Evolutionary conservation across 2,113 vertebrate genomes (phyloP), one percentile per base, ranked within the genome.

Genomic region (Ictalurus furcatus): DNA sequence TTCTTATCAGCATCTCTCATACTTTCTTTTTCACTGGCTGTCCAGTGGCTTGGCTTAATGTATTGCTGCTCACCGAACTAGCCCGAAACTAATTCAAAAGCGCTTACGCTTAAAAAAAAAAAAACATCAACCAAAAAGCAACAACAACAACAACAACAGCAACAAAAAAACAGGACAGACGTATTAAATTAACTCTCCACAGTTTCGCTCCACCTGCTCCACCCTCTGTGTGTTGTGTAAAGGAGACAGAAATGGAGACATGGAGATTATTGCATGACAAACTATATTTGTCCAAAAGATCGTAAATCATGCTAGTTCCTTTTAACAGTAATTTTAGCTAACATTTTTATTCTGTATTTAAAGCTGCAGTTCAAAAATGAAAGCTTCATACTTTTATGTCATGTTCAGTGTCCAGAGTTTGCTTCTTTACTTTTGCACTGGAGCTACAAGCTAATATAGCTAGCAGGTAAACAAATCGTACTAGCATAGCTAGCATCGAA

Each of bases 51-150:
- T 88, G 87, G 92, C 93, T 93, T 90, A 93, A 94, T 93, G 91
- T 94, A 93, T 93, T 93, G 94, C 91, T 5, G 92, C 81, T 94
- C 92, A 93, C 92, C 92, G 93, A 94, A 94, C 90, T 0, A 94
- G 94, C 93, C 94, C 89, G 84, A 71, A 92, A 92, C 91, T 93
- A 95, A 94, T 93, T 94, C 89, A 94, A 94, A 94, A 94, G 82
- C 25, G 6, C 76, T 84, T 17, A 85, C 71, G 61, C 83, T 85
- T 52, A 91, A 87, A 85, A 87, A 84, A 56, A 56, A 16, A 23
- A 56, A 14, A 34, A 0, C 34, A 34, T 34, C 34, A 34, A 34
- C 34, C 34, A 85, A 87, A 84, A 56, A 56, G 2, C 54, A 12
- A 54, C 8, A 56, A 56, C 54, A 63, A 63, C 58, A 63, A 63